These are phyloP conservation scores for Brachionus sp. DNA, from an alignment of 1,140 invertebrate species.

Conservation along the genomic window DNA sequence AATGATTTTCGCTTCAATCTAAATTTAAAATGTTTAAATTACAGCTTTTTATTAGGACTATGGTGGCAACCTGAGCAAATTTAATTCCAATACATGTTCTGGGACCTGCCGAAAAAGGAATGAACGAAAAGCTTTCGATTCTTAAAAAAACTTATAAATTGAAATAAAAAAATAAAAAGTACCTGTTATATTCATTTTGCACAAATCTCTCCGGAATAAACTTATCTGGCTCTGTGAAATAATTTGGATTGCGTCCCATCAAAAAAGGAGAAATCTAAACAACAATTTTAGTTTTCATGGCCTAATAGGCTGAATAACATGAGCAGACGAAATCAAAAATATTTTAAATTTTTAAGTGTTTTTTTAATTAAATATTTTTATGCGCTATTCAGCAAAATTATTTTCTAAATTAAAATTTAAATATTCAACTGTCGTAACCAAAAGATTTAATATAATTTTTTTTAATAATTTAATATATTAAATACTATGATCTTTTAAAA, in stretches of 20 bases:
- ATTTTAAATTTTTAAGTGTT: not conserved
- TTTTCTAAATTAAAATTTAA: no score
- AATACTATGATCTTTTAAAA: no score
- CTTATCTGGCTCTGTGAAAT: not conserved
- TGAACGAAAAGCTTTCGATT: not conserved
- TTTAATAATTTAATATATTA: no score
- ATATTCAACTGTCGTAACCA: no score
- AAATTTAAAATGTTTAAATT: not conserved
- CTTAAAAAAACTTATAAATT: not conserved
- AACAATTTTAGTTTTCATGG: not conserved
- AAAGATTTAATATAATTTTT: no score
- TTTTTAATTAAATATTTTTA: not conserved
- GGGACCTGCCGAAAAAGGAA: not conserved
- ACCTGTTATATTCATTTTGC: not conserved
- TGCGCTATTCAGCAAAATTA: no score
- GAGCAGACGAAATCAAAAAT: not conserved
- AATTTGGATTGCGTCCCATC: not conserved
- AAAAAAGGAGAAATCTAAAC: conserved; percentile 1
- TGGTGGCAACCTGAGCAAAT: not conserved
- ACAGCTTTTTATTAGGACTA: no score
- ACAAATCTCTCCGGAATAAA: not conserved
- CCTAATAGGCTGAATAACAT: not conserved
- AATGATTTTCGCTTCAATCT: conserved; percentile 12
- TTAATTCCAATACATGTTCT: not conserved
- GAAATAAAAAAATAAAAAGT: not conserved